Evolutionary conservation across 1,140 invertebrate species (phyloP).

Genomic region (Formica selysi): DNA sequence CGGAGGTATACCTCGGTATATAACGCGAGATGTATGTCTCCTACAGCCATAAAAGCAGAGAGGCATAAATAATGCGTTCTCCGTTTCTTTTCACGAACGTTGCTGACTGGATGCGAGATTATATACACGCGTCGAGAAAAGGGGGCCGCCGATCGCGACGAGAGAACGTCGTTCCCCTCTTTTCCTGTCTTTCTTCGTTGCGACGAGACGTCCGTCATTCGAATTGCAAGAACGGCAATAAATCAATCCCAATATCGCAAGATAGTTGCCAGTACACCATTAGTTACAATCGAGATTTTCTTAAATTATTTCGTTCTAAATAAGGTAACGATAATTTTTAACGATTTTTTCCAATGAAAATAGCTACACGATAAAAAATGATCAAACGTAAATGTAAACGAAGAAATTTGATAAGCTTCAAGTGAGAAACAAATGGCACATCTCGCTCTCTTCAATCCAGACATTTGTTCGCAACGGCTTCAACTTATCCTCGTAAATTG

Average conservation of each 20-base stretch:
- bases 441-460: neutral
- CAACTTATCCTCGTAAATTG: conserved; percentile 42
- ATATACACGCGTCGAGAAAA: conserved; percentile 32
- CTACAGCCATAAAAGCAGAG: conserved; percentile 66
- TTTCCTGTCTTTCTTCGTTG: neutral
- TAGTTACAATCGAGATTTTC: neutral
- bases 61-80: conserved; percentile 71
- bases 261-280: neutral
- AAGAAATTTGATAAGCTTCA: neutral
- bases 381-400: neutral
- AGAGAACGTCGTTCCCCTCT: conserved; percentile 15
- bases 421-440: neutral
- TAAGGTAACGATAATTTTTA: neutral
- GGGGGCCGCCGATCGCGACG: neutral
- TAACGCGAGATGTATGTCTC: conserved; percentile 34
- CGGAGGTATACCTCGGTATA: conserved; percentile 18
- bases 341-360: neutral
- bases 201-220: conserved; percentile 7
- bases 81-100: conserved; percentile 51
- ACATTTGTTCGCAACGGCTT: neutral
- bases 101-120: conserved; percentile 51
- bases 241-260: conserved; percentile 64
- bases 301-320: conserved; percentile 6
- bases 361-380: neutral
- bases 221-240: conserved; percentile 41